Conservation (phyloP, 1,140 invertebrate genomes). For the Nixonia krombeini region DNA sequence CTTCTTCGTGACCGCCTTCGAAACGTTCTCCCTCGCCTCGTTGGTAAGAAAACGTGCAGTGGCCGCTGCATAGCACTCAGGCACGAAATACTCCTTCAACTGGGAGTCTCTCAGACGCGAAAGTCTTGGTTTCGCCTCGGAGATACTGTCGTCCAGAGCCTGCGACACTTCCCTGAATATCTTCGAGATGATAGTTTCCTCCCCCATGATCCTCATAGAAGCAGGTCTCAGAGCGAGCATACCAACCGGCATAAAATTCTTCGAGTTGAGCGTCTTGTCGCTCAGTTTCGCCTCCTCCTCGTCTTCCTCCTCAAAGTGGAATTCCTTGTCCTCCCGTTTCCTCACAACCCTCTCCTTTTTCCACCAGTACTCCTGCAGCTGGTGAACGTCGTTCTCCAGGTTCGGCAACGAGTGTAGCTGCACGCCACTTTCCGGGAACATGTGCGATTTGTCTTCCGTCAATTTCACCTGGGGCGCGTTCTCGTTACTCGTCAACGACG, state of each 20-base stretch:
- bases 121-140: slow-evolving; percentile 53
- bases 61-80: slow-evolving; percentile 57
- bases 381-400: slow-evolving; percentile 59
- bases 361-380: slow-evolving; percentile 62
- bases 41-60: slow-evolving; percentile 51
- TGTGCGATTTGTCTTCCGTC: slow-evolving; percentile 41
- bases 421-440: slow-evolving; percentile 39
- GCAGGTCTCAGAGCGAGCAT: slow-evolving; percentile 66
- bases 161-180: slow-evolving; percentile 62
- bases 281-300: slow-evolving; percentile 55
- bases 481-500: slow-evolving; percentile 43
- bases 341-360: slow-evolving; percentile 51
- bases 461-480: slow-evolving; percentile 36
- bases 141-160: slow-evolving; percentile 60
- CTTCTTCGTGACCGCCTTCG: slow-evolving; percentile 55
- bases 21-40: slow-evolving; percentile 62
- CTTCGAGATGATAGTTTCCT: slow-evolving; percentile 60
- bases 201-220: slow-evolving; percentile 52
- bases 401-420: slow-evolving; percentile 57
- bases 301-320: slow-evolving; percentile 50
- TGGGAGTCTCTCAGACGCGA: slow-evolving; percentile 56
- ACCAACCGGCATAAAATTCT: slow-evolving; percentile 68
- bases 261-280: slow-evolving; percentile 60
- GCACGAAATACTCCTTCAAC: slow-evolving; percentile 60
- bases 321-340: slow-evolving; percentile 57